A percentile compares a stretch with the other conserved stretches of the same genome.
These are phyloP conservation scores for Tympanuchus pallidicinctus DNA, from an alignment of 2,113 vertebrate genomes.

Conservation along the genomic window DNA sequence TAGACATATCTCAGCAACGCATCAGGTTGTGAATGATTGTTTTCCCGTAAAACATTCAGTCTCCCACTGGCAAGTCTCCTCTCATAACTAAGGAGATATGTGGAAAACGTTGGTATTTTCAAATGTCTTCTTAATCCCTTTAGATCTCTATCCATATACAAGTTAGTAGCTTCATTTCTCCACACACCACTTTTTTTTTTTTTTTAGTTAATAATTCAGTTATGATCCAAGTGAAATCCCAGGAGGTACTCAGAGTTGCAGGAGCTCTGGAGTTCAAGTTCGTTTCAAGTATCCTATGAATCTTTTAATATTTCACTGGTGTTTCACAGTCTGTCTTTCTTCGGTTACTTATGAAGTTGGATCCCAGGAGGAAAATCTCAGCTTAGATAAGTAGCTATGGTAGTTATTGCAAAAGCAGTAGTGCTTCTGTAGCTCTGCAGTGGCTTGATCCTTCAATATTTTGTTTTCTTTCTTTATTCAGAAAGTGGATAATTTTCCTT, in stretches of 20 bases:
- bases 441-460: background rate
- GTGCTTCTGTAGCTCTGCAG: background rate
- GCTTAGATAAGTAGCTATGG: background rate
- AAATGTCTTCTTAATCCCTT: slow-evolving; percentile 34
- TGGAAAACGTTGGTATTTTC: slow-evolving; percentile 35
- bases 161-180: slow-evolving; percentile 40
- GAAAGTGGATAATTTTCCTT: slow-evolving; percentile 39
- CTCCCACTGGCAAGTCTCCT: slow-evolving; percentile 7
- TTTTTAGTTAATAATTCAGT: slow-evolving; percentile 31
- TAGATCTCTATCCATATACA: background rate
- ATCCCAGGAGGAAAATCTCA: slow-evolving; percentile 37
- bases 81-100: slow-evolving; percentile 4
- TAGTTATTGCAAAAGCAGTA: slow-evolving; percentile 34
- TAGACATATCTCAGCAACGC: background rate
- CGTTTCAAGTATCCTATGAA: slow-evolving; percentile 27
- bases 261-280: slow-evolving; percentile 6
- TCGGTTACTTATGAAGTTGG: background rate
- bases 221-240: slow-evolving; percentile 29
- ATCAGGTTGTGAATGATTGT: slow-evolving; percentile 15
- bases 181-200: background rate
- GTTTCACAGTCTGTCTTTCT: slow-evolving; percentile 30
- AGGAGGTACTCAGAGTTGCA: background rate
- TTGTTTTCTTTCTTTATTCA: background rate
- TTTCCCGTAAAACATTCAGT: slow-evolving; percentile 3
- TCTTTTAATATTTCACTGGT: slow-evolving; percentile 29